These are phyloP conservation scores for Rhinichthys klamathensis DNA, from an alignment of 2,113 vertebrate genomes.

Conservation along the genomic window DNA sequence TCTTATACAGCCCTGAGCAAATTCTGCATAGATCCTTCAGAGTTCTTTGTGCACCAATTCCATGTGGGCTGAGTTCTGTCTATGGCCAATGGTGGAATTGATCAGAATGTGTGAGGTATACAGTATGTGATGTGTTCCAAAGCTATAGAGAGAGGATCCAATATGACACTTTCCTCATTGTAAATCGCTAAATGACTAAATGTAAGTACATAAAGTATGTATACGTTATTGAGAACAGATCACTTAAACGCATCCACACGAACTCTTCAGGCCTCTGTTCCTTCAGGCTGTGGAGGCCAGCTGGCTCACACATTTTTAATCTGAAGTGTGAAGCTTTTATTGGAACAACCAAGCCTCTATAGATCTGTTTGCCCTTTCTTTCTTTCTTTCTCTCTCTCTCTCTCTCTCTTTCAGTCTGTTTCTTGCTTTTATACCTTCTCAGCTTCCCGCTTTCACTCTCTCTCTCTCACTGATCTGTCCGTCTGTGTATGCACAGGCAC, in stretches of 20 bases:
- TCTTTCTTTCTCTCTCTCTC: neutral
- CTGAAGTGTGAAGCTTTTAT: conserved; percentile 55
- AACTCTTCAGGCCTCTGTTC: conserved; percentile 39
- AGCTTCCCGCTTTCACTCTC: neutral
- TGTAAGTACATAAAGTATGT: neutral
- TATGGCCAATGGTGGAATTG: neutral
- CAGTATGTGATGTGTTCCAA: neutral
- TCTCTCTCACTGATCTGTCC: neutral
- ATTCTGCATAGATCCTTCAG: neutral
- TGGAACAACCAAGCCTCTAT: conserved; percentile 21
- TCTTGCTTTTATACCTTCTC: conserved; percentile 11
- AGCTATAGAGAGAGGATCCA: no score
- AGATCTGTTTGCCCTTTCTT: conserved; percentile 24
- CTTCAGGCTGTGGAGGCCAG: conserved; percentile 43
- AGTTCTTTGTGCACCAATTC: neutral
- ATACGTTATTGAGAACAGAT: conserved; percentile 19
- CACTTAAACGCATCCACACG: conserved; percentile 15
- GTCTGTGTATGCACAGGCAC: neutral
- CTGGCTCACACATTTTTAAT: conserved; percentile 55
- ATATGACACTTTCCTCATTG: no score
- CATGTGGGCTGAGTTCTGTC: neutral
- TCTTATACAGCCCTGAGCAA: neutral
- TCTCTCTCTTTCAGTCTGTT: neutral
- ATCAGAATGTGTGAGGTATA: neutral
- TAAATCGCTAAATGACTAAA: neutral